Base-by-base conservation (phyloP, 1,140 invertebrate species). In the Lamellibrachia luymesi region DNA sequence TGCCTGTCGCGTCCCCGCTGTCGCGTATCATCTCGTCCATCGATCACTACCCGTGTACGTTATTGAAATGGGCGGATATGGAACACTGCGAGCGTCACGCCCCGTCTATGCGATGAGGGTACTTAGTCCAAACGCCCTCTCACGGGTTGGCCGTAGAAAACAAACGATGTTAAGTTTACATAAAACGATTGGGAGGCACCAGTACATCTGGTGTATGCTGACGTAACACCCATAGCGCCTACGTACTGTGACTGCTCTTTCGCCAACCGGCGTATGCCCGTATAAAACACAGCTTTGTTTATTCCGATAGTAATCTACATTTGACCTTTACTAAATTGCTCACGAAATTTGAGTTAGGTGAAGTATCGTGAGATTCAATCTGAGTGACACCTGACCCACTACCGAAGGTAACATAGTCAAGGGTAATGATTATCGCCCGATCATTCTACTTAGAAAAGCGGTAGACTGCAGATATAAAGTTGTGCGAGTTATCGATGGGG, bases 11-110 rank as follows among this genome's bases (percentile, higher is more conserved):
- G 17, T 22, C 25, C 64, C 13, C 0, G 6, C 64, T 80, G 64
- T 80, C 1, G 64, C 64, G 13, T 80, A 80, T 80, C 64, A 22
- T 80, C 64, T 80, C 17, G 64, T 80, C 64, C 64, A 80, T 80
- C 64, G 4, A 8, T 80, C 64, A 80, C 64, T 80, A 80, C 13
- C 64, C 64, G 7, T 10, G 64, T 80, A 80, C 2, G 64, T 80
- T 80, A 80, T 80, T 80, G 64, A 80, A 80, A 80, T 80, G 64
- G 64, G 64, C 64, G 64, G 64, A 80, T 80, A 80, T 80, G 64
- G 64, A 80, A 80, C 64, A 80, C 64, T 80, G 64, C 64, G 0
- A 22, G 64, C 64, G 64, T 80, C 64, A 80, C 64, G 64, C 64
- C 64, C 64, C 64, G 64, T 80, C 6, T 80, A 22, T 80, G 64